Conservation (phyloP, 1,140 invertebrate species). For the Alviniconcha marisindica region DNA sequence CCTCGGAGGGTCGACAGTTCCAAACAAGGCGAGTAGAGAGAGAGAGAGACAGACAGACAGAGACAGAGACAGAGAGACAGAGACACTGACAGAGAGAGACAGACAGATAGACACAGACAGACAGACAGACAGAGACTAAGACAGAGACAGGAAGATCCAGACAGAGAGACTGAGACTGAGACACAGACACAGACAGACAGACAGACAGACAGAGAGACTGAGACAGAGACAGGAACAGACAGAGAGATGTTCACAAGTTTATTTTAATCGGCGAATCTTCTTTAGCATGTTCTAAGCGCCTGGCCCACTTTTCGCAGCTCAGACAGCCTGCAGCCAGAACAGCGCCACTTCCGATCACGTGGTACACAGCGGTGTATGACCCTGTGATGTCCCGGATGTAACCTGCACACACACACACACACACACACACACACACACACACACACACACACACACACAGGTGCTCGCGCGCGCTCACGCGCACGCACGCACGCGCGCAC, state of each 20-base stretch:
- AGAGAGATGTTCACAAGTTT: no score
- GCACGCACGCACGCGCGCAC: no score
- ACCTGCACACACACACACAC: not conserved
- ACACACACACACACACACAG: not conserved
- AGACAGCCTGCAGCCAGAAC: slow-evolving; percentile 18
- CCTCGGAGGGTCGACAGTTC: no score
- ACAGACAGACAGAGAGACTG: not conserved
- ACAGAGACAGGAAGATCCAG: not conserved
- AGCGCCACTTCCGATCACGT: slow-evolving; percentile 27
- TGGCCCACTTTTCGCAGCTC: not conserved
- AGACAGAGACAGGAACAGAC: no score
- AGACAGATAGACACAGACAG: not conserved
- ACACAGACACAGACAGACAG: not conserved
- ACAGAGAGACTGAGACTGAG: not conserved
- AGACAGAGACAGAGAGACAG: slow-evolving; percentile 21
- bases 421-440: slow-evolving; percentile 8
- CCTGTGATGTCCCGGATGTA: slow-evolving; percentile 30
- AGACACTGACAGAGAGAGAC: slow-evolving; percentile 9
- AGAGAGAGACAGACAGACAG: slow-evolving; percentile 22
- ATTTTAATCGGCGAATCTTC: no score
- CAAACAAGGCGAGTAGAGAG: slow-evolving; percentile 2
- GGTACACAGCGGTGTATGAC: slow-evolving; percentile 24
- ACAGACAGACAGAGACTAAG: not conserved
- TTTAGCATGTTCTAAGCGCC: slow-evolving; percentile 5
- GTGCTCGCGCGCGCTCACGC: no score